Percentiles rank a stretch among this genome's conserved stretches.
Evolutionary conservation across 2,888 invertebrate genomes (phyloP).

Genomic region (Myopa tessellatipennis): DNA sequence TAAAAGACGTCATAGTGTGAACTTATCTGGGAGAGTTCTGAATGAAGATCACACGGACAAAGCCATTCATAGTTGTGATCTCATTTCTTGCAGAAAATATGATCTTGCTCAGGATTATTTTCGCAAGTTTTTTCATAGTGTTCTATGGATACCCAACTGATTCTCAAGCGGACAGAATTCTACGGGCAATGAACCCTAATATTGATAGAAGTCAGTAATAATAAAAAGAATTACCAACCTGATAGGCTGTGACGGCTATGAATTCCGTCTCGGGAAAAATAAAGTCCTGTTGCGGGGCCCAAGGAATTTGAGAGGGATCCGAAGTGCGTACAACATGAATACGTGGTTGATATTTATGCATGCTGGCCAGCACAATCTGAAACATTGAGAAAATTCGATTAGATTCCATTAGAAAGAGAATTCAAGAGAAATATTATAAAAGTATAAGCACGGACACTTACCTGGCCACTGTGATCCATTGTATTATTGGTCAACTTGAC

Average conservation of each 20-base stretch:
- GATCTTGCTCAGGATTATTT: no score
- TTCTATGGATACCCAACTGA: no score
- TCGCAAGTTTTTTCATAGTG: no score
- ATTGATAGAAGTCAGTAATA: neutral
- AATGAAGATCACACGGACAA: slow-evolving; percentile 32
- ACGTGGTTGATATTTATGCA: slow-evolving; percentile 96
- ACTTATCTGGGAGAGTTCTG: slow-evolving; percentile 41
- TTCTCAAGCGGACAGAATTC: no score
- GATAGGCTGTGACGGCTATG: slow-evolving; percentile 97
- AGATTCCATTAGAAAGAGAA: neutral
- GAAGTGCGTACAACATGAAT: slow-evolving; percentile 86
- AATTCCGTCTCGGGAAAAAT: slow-evolving; percentile 87
- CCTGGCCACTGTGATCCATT: slow-evolving; percentile 81
- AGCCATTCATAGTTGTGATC: neutral
- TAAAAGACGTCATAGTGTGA: slow-evolving; percentile 44
- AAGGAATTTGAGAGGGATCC: slow-evolving; percentile 77
- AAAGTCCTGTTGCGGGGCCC: slow-evolving; percentile 77
- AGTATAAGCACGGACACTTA: slow-evolving; percentile 68
- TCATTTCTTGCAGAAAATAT: neutral
- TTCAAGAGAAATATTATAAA: neutral
- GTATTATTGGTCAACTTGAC: slow-evolving; percentile 90
- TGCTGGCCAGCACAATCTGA: slow-evolving; percentile 90
- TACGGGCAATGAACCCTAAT: neutral
- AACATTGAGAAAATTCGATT: slow-evolving; percentile 39
- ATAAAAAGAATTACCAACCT: slow-evolving; percentile 71